phyloP scores from a whole-genome alignment of 1,140 invertebrate species.

The Oncopodura yosiiana region DNA sequence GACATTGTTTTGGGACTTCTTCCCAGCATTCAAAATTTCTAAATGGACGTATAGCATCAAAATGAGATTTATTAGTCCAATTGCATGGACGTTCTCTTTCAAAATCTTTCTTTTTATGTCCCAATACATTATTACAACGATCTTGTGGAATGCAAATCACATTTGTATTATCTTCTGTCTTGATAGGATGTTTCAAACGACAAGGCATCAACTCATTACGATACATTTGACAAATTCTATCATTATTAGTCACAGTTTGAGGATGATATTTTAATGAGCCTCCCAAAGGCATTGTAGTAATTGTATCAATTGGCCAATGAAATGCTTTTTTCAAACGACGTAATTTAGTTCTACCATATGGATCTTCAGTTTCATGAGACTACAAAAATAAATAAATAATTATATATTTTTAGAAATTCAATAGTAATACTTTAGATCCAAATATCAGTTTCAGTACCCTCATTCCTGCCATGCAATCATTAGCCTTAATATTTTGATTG shows the following conservation, averaged over 20 bases:
- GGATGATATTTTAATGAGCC: constrained; percentile 17
- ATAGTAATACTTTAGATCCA: no score
- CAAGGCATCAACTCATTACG: background rate
- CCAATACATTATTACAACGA: constrained; percentile 22
- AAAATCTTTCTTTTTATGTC: constrained; percentile 4
- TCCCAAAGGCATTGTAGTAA: constrained; percentile 26
- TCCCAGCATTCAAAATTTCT: constrained; percentile 32
- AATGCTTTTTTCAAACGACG: constrained; percentile 28
- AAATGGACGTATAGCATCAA: constrained; percentile 24
- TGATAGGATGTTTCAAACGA: background rate
- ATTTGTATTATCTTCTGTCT: constrained; percentile 13
- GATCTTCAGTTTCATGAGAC: no score
- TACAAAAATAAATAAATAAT: no score
- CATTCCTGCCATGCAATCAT: no score
- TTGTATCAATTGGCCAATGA: constrained; percentile 28
- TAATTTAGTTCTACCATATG: no score
- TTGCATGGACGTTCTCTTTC: constrained; percentile 1
- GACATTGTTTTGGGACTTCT: constrained; percentile 22
- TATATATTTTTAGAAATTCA: no score
- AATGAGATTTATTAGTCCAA: constrained; percentile 18
- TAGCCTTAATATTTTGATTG: no score
- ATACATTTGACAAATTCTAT: constrained; percentile 15
- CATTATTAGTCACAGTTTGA: no score
- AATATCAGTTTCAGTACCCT: no score
- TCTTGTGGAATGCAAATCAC: constrained; percentile 26